Evolutionary conservation across 2,888 invertebrate species (phyloP), one percentile per base, ranked within the genome.

Genomic region (Ernsta delagoae): DNA sequence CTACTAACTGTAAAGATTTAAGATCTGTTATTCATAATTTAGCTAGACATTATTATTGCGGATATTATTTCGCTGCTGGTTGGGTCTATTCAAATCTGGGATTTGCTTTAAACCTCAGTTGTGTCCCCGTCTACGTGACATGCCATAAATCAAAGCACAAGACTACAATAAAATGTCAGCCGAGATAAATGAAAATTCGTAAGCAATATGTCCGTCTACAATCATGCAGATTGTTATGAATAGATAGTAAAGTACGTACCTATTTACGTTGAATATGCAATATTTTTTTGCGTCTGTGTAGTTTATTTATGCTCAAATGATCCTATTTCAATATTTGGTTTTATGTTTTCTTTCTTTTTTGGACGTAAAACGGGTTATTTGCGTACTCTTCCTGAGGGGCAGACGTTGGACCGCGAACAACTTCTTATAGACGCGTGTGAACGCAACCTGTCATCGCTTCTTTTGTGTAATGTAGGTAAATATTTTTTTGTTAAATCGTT

Each of bases 71-170:
- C 45, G 56, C 34, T 39, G 12, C 12, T 69, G 41, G 63, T 16
- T 50, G 56, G 59, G 31, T 63, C 50, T 59, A 59, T 69, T 59
- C 57, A 68, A 57, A 68, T 68, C 56, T 59, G 62, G 57, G 45
- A 56, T 61, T 39, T 39, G 56, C 68, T 62, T 68, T 48, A 60
- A 68, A 59, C 59, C 57, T 56, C 63, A 63, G 59, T 64, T 64
- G 59, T 59, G 50, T 69, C 59, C 59, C 59, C 34, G 64, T 59
- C 69, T 63, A 64, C 50, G 63, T 53, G 69, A 59, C 69, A 59
- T 34, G 65, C 64, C 64, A 72, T 72, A 70, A 72, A 72, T 72
- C 72, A 72, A 64, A 63, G 53, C 63, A 65, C 68, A 64, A 66
- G 69, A 66, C 60, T 50, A 71, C 59, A 71, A 66, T 70, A 70